Evolutionary conservation across 1,140 invertebrate species (phyloP).

Genomic region (Solenopsis invicta): DNA sequence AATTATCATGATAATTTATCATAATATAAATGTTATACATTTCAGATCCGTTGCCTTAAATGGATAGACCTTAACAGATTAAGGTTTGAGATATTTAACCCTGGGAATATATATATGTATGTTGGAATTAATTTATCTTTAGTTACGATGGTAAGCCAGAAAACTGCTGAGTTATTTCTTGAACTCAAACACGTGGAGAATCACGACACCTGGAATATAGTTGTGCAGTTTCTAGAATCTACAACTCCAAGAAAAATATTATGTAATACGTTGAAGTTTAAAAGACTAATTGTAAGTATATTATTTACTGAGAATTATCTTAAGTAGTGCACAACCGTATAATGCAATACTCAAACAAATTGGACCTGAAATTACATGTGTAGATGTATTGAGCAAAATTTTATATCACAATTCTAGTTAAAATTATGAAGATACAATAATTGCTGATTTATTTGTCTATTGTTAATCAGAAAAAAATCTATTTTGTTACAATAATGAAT

Average conservation of each 20-base stretch:
- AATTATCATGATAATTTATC: too few species aligned
- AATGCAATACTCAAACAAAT: neutral
- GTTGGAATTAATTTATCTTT: too few species aligned
- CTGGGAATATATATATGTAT: too few species aligned
- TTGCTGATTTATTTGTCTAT: neutral
- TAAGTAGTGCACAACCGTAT: neutral
- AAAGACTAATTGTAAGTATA: neutral
- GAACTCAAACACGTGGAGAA: neutral
- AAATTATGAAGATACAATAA: neutral
- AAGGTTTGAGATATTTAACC: too few species aligned
- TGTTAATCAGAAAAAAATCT: neutral
- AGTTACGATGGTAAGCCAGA: slow-evolving; percentile 46
- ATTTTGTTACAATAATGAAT: slow-evolving; percentile 8
- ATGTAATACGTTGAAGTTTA: neutral
- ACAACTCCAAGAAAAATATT: slow-evolving; percentile 11
- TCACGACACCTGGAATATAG: slow-evolving; percentile 12
- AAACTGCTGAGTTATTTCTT: slow-evolving; percentile 8
- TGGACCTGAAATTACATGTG: neutral
- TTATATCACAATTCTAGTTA: neutral
- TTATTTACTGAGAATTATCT: neutral
- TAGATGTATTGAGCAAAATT: neutral
- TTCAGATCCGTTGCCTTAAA: too few species aligned
- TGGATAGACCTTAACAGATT: too few species aligned
- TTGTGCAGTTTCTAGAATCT: neutral
- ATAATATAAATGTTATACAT: too few species aligned